Conservation (phyloP, 2,797 vertebrate species). For the Esox lucius region DNA sequence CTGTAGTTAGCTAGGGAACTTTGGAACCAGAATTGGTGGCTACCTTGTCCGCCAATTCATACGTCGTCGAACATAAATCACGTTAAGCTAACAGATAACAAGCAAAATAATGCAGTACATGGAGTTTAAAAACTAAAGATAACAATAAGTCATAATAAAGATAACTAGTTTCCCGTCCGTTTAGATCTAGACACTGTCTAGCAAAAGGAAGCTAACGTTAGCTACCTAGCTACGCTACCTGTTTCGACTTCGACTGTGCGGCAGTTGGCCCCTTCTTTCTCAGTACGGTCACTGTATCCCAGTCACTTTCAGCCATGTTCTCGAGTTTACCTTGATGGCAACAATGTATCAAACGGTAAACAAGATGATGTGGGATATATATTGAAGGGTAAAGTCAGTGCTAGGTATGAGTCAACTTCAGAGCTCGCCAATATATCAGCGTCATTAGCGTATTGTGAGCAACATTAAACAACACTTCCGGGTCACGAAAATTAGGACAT, state of each 20-base stretch:
- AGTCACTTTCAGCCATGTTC: constrained; percentile 91
- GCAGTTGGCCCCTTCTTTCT: constrained; percentile 93
- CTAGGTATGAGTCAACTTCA: background rate
- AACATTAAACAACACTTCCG: no score
- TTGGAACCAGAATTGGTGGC: no score
- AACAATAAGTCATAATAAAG: no score
- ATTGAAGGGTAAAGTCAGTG: background rate
- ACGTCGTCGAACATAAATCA: no score
- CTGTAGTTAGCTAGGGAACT: no score
- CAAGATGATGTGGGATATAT: background rate
- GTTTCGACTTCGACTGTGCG: constrained; percentile 93
- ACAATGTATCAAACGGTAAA: background rate
- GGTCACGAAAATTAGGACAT: no score
- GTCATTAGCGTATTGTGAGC: no score
- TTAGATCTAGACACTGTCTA: background rate
- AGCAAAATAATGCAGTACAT: no score
- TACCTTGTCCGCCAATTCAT: no score
- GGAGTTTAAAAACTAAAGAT: no score
- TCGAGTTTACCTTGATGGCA: background rate
- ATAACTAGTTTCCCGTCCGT: no score
- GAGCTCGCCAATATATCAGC: background rate
- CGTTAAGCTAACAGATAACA: no score
- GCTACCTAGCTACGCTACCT: constrained; percentile 70
- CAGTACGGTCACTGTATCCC: constrained; percentile 93
- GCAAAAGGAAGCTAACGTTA: background rate